A percentile compares a stretch with the other conserved stretches of the same genome.
phyloP scores from a whole-genome alignment of 2,113 vertebrate genomes.

The Ochotona curzoniae region DNA sequence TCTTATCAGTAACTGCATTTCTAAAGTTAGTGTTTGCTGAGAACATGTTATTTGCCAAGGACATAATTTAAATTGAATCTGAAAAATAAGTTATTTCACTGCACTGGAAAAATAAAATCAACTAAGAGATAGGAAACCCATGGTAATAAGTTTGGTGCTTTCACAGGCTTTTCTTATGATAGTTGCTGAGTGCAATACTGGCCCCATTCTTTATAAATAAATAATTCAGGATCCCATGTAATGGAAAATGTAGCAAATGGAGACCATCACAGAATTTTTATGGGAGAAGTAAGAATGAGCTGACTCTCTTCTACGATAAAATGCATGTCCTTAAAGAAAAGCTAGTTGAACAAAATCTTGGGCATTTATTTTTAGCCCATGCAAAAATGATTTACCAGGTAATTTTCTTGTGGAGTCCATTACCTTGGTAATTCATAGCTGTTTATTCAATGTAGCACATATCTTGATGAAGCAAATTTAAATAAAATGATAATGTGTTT shows the following conservation, averaged over 20 bases:
- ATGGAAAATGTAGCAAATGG: slow-evolving; percentile 61
- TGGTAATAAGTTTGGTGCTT: slow-evolving; percentile 61
- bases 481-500: slow-evolving; percentile 29
- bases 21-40: slow-evolving; percentile 73
- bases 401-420: slow-evolving; percentile 57
- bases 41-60: slow-evolving; percentile 64
- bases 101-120: slow-evolving; percentile 63
- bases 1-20: slow-evolving; percentile 56
- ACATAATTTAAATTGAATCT: slow-evolving; percentile 68
- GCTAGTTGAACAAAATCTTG: slow-evolving; percentile 54
- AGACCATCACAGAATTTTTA: slow-evolving; percentile 73
- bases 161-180: slow-evolving; percentile 59
- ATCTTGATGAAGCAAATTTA: slow-evolving; percentile 8
- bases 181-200: slow-evolving; percentile 53
- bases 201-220: slow-evolving; percentile 67
- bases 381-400: slow-evolving; percentile 51
- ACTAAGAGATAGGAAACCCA: slow-evolving; percentile 70
- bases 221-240: slow-evolving; percentile 63
- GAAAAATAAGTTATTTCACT: slow-evolving; percentile 68
- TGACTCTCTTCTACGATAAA: slow-evolving; percentile 62
- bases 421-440: slow-evolving; percentile 11
- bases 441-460: neutral
- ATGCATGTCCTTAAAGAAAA: slow-evolving; percentile 53
- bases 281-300: slow-evolving; percentile 63
- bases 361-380: slow-evolving; percentile 39